Base-by-base conservation (phyloP, 2,113 vertebrate species). In the Prochilodus magdalenae region DNA sequence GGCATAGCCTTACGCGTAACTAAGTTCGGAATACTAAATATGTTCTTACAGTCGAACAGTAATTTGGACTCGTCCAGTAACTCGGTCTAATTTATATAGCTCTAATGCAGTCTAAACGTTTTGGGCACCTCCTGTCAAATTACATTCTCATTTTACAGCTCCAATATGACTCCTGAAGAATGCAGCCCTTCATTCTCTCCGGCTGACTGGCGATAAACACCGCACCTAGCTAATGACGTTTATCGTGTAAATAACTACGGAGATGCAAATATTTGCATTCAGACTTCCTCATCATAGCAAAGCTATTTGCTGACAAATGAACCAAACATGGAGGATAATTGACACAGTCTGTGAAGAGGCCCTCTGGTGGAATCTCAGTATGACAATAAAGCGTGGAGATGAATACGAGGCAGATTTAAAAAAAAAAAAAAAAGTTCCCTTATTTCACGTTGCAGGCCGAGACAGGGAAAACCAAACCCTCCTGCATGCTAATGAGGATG, bases 341-440 rank as follows among this genome's bases (percentile, higher is more conserved):
- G 72, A 7, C 5, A 75, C 82, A 83, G 84, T 85, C 73, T 79
- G 80, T 22, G 29, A 67, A 66, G 73, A 79, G 80, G 59, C 71
- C 80, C 80, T 44, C 29, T 63, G 84, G 84, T 79, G 71, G 26
- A 67, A 57, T 33, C 69, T 29, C 51, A 30, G 70, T 33, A 66
- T 30, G 72, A 53, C 16, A 51, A 70, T 79, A 62, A 73, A 73
- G n/a, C 59, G 77, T 65, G 67, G 49, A 79, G 79, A 65, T 73
- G 33, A 73, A 80, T 73, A 53, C 53, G 66, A 51, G 47, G n/a
- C 24, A 75, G 78, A 71, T 75, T 74, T 78, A 22, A 33, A 69
- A 82, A 80, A 80, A 55, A 29, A 22, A 33, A 69, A 82, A 80
- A 80, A 55, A 29, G 70, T 53, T 80, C 72, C 18, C 33, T 71